Conservation (phyloP, 1,140 invertebrate genomes). For the Metaphire vulgaris region DNA sequence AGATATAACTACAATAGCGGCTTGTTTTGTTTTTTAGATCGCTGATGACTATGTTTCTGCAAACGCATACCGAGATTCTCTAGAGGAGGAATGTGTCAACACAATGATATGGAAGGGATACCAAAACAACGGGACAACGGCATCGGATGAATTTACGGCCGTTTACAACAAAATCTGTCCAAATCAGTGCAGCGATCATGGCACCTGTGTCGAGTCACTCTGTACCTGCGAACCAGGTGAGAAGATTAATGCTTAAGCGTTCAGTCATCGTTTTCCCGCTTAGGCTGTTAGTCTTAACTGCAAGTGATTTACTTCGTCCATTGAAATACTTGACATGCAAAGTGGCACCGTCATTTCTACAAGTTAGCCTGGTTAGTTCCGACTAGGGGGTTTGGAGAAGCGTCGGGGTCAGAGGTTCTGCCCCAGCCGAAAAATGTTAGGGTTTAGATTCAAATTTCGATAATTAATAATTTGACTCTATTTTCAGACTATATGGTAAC, state of each 20-base stretch:
- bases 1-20: too few relatives aligned
- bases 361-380: neutral
- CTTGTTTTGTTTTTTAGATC: neutral
- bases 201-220: neutral
- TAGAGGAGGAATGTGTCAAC: neutral
- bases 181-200: neutral
- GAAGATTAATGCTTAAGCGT: neutral
- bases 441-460: too few relatives aligned
- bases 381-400: too few relatives aligned
- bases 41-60: neutral
- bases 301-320: neutral
- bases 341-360: neutral
- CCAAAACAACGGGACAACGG: neutral
- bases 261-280: neutral
- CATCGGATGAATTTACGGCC: neutral
- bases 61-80: neutral
- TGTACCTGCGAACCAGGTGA: neutral
- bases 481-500: too few relatives aligned
- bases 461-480: too few relatives aligned
- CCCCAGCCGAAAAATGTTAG: too few relatives aligned
- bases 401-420: too few relatives aligned
- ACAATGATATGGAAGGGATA: neutral
- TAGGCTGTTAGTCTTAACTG: neutral
- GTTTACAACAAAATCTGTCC: neutral
- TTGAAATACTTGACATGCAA: neutral